Evolutionary conservation across 2,113 vertebrate genomes (phyloP), one percentile per base, ranked within the genome.

Genomic region (Dicrurus megarhynchus): DNA sequence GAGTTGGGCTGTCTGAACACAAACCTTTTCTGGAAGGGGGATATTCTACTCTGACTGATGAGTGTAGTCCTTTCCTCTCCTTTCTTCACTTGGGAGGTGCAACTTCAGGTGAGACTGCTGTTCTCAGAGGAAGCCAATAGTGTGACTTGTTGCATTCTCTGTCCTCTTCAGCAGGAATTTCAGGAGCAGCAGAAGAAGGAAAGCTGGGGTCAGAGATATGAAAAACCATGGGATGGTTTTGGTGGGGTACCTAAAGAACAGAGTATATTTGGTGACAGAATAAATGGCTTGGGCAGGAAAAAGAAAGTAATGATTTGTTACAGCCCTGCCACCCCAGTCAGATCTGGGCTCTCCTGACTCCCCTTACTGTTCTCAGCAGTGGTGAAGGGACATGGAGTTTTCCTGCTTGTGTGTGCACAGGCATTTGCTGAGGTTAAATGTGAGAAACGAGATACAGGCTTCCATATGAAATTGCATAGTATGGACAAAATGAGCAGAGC

Each of bases 341-440:
- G 30, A 78, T 35, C 32, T 73, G 37, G n/a, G 6, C 7, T 57
- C 7, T 87, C 9, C 47, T 84, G 69, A 3, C 47, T 75, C 7
- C 28, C 28, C 12, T 41, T 3, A 1, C 47, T n/a, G 35, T 41
- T 85, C 44, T 84, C 64, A 46, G 16, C 65, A 79, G 42, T 79
- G 73, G 52, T 59, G 33, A 77, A 84, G 56, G 52, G 15, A 49
- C 0, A 0, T 0, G 0, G 13, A 4, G 2, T 57, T 16, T 44
- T 47, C 6, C n/a, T 76, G 32, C 14, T 33, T 79, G 35, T 60
- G 44, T 41, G 27, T 56, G 63, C 28, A 46, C 33, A 52, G 37
- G 9, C 22, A 49, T 16, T 63, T 75, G 9, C 60, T 70, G 32
- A 65, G 41, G 11, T 42, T 65, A 60, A 75, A 46, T 10, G 1